Base-by-base conservation (phyloP, 2,888 invertebrate species). In the Ectemnius continuus region DNA sequence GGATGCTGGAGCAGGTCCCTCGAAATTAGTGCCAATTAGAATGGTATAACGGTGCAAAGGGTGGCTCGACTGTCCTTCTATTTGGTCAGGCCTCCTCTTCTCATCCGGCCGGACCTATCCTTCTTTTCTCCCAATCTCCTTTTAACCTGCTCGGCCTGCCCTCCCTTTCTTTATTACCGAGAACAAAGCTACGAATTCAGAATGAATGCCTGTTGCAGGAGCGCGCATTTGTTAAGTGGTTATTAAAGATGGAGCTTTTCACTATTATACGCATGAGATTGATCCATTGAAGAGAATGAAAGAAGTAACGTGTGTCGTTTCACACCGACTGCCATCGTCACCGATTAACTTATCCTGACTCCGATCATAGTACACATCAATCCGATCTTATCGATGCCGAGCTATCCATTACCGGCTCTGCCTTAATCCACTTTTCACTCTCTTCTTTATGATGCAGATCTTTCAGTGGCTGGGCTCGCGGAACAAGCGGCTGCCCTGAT, bases 1-100 rank as follows among this genome's bases (percentile, higher is more conserved):
- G 81, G 56, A 56, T 63, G 75, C 67, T 67, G 70, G 80, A 81
- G 80, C 86, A 87, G 88, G 87, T 86, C 81, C 84, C 62, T 75
- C 67, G 65, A 88, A 90, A 90, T 90, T 90, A 89, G 87, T 86
- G 76, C 86, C 89, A 88, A 90, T 90, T 90, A 88, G 83, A 84
- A 65, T 82, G 81, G 82, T 79, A 83, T 79, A 79, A 69, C 57
- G 45, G 52, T 52, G 52, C 5, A 52, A 52, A 52, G 52, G 52
- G 13, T n/a, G n/a, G n/a, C n/a, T 52, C 14, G 2, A 5, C 23
- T 23, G 23, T 23, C 23, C 23, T 16, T 52, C n/a, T 36, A 36
- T 36, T 36, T 36, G 36, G 52, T 14, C 16, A 52, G 16, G 5
- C n/a, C 14, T 14, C 0, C 52, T 14, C 11, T 52, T 16, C 16